phyloP scores from a whole-genome alignment of 2,797 vertebrate species.

The Crypturellus tataupa region DNA sequence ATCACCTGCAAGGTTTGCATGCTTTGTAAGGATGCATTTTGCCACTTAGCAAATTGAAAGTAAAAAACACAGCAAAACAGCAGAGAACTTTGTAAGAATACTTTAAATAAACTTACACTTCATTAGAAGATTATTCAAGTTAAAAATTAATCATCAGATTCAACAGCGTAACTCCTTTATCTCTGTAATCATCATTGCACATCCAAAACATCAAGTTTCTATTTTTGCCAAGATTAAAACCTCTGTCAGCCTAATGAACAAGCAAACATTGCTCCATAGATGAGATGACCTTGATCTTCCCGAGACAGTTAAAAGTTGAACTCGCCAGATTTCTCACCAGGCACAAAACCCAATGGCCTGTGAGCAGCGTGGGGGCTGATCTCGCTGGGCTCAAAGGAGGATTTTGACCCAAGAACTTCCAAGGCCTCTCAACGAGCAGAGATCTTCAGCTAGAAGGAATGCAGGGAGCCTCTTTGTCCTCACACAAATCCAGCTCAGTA shows the following conservation, averaged over 20 bases:
- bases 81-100: conserved; percentile 49
- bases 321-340: neutral
- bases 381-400: neutral
- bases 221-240: neutral
- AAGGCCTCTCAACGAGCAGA: neutral
- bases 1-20: conserved; percentile 30
- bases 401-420: neutral
- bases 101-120: conserved; percentile 45
- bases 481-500: neutral
- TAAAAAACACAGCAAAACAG: conserved; percentile 33
- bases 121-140: conserved; percentile 41
- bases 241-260: neutral
- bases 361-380: neutral
- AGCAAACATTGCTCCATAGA: neutral
- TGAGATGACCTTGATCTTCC: neutral
- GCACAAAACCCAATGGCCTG: neutral
- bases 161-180: neutral
- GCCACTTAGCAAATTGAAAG: neutral
- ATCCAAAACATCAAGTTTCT: neutral
- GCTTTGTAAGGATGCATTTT: conserved; percentile 26
- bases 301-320: neutral
- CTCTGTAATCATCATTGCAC: conserved; percentile 28
- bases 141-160: conserved; percentile 22
- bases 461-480: neutral
- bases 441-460: neutral